Conservation (phyloP, 1,140 invertebrate genomes). For the Pseudoatta argentina region DNA sequence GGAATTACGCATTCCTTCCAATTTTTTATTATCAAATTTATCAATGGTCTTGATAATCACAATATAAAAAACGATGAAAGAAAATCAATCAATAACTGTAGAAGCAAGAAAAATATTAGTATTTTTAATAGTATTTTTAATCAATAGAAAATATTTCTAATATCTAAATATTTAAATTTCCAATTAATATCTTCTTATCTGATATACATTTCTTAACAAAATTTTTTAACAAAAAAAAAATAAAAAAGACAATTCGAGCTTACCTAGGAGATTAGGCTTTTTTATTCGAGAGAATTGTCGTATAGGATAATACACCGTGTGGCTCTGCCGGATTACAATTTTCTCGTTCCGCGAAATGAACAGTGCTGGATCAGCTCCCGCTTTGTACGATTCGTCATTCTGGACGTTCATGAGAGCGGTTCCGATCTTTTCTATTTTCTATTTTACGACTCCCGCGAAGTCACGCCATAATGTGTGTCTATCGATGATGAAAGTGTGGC, state of each 20-base stretch:
- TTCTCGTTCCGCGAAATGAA: conserved; percentile 39
- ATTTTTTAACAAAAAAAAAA: background rate
- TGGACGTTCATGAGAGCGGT: conserved; percentile 9
- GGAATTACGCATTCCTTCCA: background rate
- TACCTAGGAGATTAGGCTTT: background rate
- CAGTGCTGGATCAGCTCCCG: conserved; percentile 30
- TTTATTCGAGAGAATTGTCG: conserved; percentile 11
- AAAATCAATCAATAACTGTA: conserved; percentile 16
- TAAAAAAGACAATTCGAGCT: background rate
- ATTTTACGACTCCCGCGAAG: conserved; percentile 18
- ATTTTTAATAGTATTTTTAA: background rate
- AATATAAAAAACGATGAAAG: background rate
- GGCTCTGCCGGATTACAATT: conserved; percentile 28
- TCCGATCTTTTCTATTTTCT: conserved; percentile 34
- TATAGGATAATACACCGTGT: background rate
- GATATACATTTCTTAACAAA: background rate
- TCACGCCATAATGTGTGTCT: conserved; percentile 37
- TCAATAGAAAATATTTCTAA: background rate
- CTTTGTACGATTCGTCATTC: conserved; percentile 39
- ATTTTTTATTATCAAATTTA: conserved; percentile 19
- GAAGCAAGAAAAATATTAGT: conserved; percentile 6
- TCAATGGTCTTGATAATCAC: background rate
- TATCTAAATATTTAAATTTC: background rate
- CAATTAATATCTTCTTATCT: background rate
- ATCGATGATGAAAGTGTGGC: conserved; percentile 48